Conservation (phyloP, 2,113 vertebrate genomes). For the Osmerus eperlanus region DNA sequence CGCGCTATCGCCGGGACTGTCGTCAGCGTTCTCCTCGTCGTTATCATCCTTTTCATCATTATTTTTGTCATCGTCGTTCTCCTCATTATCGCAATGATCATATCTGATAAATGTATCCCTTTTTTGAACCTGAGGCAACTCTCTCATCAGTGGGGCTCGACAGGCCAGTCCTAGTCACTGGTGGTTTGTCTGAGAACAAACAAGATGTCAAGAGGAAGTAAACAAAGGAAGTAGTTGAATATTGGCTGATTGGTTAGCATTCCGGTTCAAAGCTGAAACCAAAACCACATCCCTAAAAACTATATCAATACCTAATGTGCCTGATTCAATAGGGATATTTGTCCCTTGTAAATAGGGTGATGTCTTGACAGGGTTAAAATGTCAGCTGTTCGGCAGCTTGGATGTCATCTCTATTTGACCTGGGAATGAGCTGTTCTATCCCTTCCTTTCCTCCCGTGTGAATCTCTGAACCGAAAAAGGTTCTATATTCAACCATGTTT, state of each 20-base stretch:
- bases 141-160: not conserved
- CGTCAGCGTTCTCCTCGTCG: no score
- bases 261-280: conserved; percentile 8
- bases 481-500: not conserved
- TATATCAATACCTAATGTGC: conserved; percentile 27
- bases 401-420: not conserved
- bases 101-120: not conserved
- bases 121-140: not conserved
- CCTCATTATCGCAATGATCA: not conserved
- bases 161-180: not conserved
- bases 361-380: not conserved
- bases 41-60: not conserved
- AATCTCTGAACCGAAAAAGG: not conserved
- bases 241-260: conserved; percentile 21
- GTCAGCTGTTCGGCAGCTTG: not conserved
- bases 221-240: conserved; percentile 13
- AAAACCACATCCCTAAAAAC: conserved; percentile 23
- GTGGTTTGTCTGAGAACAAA: conserved; percentile 5
- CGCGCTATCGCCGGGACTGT: no score
- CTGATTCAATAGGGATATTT: conserved; percentile 31
- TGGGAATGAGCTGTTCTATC: not conserved
- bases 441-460: not conserved
- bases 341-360: conserved; percentile 12
- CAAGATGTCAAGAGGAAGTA: not conserved
- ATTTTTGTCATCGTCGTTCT: not conserved